Percentiles rank a stretch among this genome's conserved stretches.
Evolutionary conservation across 64 coral and sea anemone species (phyloP).

Genomic region (Cladopsammia gracilis): DNA sequence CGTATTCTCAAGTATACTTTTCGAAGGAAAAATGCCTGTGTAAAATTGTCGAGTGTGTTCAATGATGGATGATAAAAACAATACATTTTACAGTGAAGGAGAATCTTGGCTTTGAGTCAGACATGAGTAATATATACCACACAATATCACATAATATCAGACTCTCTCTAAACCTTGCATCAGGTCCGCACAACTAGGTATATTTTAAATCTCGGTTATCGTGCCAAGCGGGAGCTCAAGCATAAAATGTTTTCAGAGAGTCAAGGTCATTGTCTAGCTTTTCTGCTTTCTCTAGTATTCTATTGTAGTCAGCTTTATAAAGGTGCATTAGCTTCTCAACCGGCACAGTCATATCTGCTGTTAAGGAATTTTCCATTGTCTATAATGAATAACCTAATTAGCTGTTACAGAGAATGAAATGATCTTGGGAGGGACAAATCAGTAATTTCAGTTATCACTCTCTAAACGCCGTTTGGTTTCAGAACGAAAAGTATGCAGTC

Average conservation of each 20-base stretch:
- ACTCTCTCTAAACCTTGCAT: too few relatives aligned
- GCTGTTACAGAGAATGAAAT: background rate
- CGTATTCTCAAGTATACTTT: too few relatives aligned
- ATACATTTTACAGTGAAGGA: too few relatives aligned
- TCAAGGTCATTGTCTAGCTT: conserved; percentile 33
- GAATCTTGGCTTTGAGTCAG: background rate
- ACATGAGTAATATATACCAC: background rate
- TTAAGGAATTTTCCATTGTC: conserved; percentile 50
- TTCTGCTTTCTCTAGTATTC: background rate
- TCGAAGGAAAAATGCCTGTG: too few relatives aligned
- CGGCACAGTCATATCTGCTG: background rate
- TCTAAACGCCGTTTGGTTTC: background rate
- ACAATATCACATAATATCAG: too few relatives aligned
- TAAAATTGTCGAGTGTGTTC: too few relatives aligned
- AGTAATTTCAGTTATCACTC: conserved; percentile 15
- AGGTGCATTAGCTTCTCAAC: background rate
- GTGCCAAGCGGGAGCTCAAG: background rate
- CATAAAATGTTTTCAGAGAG: background rate
- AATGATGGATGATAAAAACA: too few relatives aligned
- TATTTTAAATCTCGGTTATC: background rate
- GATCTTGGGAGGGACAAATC: conserved; percentile 1
- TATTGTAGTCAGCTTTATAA: conserved; percentile 12
- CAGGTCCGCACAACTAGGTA: too few relatives aligned
- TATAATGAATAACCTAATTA: conserved; percentile 26
- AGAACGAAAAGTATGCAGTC: background rate